phyloP scores from a whole-genome alignment of 2,888 invertebrate genomes.

The Operophtera brumata region DNA sequence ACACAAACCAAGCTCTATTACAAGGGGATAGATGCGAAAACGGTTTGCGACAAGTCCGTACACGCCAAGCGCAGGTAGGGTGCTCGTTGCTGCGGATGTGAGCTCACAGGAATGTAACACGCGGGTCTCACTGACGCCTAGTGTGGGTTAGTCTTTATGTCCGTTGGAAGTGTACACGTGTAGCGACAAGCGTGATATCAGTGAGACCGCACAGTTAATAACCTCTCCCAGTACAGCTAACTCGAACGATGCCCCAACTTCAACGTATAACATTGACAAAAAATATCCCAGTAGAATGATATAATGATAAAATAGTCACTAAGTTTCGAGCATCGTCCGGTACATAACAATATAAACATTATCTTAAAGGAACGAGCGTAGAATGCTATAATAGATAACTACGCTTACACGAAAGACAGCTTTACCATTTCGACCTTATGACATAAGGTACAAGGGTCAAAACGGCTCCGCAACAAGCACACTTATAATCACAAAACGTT shows the following conservation, averaged over 20 bases:
- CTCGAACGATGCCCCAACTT: conserved; percentile 35
- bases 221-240: conserved; percentile 36
- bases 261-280: no score
- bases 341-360: conserved; percentile 46
- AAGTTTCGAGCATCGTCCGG: conserved; percentile 44
- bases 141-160: conserved; percentile 13
- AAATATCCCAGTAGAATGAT: no score
- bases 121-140: conserved; percentile 16
- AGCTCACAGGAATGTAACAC: conserved; percentile 5
- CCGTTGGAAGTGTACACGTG: conserved; percentile 3
- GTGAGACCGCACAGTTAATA: conserved; percentile 38
- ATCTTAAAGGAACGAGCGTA: conserved; percentile 47
- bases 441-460: background rate
- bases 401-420: conserved; percentile 20
- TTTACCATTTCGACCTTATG: conserved; percentile 13
- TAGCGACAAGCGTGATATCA: conserved; percentile 10
- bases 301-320: no score
- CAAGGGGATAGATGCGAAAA: conserved; percentile 18
- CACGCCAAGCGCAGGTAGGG: conserved; percentile 48
- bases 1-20: conserved; percentile 28
- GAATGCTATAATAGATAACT: conserved; percentile 40
- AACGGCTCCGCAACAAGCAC: conserved; percentile 24
- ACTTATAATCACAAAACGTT: conserved; percentile 33
- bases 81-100: conserved; percentile 19
- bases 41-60: conserved; percentile 33